A percentile compares a stretch with the other conserved stretches of the same genome.
Evolutionary conservation across 2,113 vertebrate species (phyloP).

Genomic region (Isurus oxyrinchus): DNA sequence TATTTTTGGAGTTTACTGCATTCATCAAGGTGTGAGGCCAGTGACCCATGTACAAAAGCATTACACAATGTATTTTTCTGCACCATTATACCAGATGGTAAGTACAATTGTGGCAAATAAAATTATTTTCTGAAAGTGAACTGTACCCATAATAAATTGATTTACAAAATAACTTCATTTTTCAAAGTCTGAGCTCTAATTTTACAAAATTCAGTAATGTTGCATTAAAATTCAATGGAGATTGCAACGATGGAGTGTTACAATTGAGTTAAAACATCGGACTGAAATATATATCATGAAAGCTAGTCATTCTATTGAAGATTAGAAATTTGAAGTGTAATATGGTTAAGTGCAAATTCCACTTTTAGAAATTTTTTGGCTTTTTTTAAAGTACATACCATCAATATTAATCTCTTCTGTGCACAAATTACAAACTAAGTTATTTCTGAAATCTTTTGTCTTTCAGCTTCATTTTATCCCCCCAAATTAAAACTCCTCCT

Average conservation of each 20-base stretch:
- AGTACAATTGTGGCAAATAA: neutral
- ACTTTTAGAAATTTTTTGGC: neutral
- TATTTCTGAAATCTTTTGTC: neutral
- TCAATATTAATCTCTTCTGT: neutral
- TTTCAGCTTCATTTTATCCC: constrained; percentile 21
- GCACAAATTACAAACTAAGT: neutral
- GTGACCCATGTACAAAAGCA: neutral
- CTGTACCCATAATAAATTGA: neutral
- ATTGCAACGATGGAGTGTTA: neutral
- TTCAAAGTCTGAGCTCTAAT: neutral
- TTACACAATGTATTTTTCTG: neutral
- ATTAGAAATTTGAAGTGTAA: neutral
- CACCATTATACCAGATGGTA: neutral
- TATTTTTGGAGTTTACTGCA: neutral
- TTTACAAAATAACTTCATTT: neutral
- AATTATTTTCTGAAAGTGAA: neutral
- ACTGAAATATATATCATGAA: neutral
- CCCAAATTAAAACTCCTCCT: constrained; percentile 41
- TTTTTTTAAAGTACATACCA: neutral
- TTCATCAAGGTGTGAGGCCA: neutral
- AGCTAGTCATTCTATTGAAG: neutral
- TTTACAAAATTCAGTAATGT: neutral
- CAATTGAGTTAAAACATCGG: neutral
- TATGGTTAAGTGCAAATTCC: neutral
- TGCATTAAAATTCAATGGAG: neutral